Percentiles rank a stretch among this genome's conserved stretches.
Evolutionary conservation across 2,797 vertebrate species (phyloP).

Genomic region (Bradypodion ventrale): DNA sequence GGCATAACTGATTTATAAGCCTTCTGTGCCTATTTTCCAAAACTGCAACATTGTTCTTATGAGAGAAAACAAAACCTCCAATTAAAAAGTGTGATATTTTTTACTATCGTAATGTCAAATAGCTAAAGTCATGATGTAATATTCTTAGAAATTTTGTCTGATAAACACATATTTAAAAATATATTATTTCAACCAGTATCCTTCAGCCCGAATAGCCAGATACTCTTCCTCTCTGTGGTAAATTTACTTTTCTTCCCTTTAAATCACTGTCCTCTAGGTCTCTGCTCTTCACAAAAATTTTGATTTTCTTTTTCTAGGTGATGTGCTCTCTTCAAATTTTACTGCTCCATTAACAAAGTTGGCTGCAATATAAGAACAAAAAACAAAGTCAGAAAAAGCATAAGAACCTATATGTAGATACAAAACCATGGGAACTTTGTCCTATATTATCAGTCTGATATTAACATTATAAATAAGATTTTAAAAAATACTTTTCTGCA

Average conservation of each 20-base stretch:
- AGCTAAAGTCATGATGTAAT: constrained; percentile 6
- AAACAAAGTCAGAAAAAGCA: background rate
- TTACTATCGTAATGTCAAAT: background rate
- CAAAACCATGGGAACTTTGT: background rate
- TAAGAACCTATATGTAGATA: background rate
- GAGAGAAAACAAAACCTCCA: constrained; percentile 1
- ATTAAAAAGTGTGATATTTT: constrained; percentile 6
- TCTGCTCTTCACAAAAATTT: constrained; percentile 76
- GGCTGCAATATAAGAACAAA: constrained; percentile 60
- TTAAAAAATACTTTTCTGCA: background rate
- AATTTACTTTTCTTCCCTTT: constrained; percentile 31
- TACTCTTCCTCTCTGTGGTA: constrained; percentile 10
- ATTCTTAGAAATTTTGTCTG: constrained; percentile 9
- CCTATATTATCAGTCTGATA: background rate
- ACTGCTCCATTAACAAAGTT: constrained; percentile 80
- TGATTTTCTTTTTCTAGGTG: constrained; percentile 81
- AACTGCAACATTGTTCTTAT: constrained; percentile 15
- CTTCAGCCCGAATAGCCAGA: constrained; percentile 40
- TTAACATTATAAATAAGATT: background rate
- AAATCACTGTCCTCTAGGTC: constrained; percentile 43
- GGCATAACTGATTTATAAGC: constrained; percentile 10
- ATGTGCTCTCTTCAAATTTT: constrained; percentile 80
- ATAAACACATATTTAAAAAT: constrained; percentile 29
- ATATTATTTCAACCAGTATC: constrained; percentile 39
- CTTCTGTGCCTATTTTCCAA: constrained; percentile 8